Evolutionary conservation across 2,888 invertebrate genomes (phyloP), one percentile per base, ranked within the genome.

Genomic region (Cataglyphis albicans): DNA sequence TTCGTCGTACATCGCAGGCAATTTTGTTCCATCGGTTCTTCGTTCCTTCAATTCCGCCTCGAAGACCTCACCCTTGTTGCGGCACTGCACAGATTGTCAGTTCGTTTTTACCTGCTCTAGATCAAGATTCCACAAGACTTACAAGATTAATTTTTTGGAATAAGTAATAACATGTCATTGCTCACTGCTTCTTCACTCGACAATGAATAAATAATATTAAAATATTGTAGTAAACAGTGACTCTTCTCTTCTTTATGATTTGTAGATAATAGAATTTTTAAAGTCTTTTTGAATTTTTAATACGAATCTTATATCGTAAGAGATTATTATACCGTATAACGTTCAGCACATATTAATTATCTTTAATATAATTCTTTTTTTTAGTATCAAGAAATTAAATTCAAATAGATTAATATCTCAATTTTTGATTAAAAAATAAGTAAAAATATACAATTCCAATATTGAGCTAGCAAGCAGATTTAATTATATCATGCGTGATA

Each of bases 1-100:
- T 61, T 57, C 83, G 63, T 65, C 82, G 85, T 90, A 86, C 84
- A 84, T 91, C 74, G 82, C 81, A 87, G 70, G 86, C 90, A 90
- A 90, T 90, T 90, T 85, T 87, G 84, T 87, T 86, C 81, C 82
- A 84, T 84, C 84, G 84, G 67, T 72, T 86, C 87, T 73, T 81
- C 84, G 68, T 74, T 80, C 81, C 87, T 85, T 86, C 86, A 85
- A 86, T 87, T 86, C 64, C 85, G 70, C 35, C 83, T 59, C 61
- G 65, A 41, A 75, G 64, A 29, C 32, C 61, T 82, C 67, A 65
- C 59, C 80, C 75, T 32, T 48, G 38, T 29, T 80, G 12, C 59
- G 61, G 41, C 38, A 52, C n/a, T 41, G 32, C 65, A n/a, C 65
- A 73, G 25, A 15, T 67, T 5, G 55, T 32, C 35, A 15, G 41